A percentile compares a stretch with the other conserved stretches of the same genome.
phyloP scores from a whole-genome alignment of 1,140 invertebrate genomes.

The Drosophila nikananu region DNA sequence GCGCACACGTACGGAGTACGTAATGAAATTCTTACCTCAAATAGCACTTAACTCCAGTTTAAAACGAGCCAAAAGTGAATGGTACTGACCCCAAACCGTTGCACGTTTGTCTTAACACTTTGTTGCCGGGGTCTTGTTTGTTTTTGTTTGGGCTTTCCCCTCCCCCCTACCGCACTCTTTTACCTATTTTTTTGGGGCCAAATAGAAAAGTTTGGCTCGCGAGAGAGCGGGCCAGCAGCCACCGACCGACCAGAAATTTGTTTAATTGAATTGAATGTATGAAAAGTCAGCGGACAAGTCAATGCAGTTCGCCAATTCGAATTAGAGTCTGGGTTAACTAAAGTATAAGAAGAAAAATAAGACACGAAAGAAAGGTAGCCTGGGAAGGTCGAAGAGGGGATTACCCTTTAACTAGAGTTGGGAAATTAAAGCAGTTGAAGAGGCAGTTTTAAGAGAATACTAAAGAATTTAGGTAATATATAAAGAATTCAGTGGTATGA shows the following conservation, averaged over 20 bases:
- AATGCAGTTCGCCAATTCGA: conserved; percentile 69
- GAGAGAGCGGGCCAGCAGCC: conserved; percentile 49
- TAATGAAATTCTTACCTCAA: conserved; percentile 83
- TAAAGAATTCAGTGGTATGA: too few relatives aligned
- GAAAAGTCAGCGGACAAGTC: conserved; percentile 72
- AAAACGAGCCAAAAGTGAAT: conserved; percentile 83
- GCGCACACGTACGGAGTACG: conserved; percentile 76
- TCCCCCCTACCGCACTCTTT: conserved; percentile 18
- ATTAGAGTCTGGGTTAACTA: conserved; percentile 49
- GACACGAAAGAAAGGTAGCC: conserved; percentile 28
- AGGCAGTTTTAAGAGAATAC: neutral
- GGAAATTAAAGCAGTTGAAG: neutral
- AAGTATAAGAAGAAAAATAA: conserved; percentile 27
- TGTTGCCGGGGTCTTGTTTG: conserved; percentile 76
- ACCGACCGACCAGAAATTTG: conserved; percentile 65
- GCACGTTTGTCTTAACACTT: conserved; percentile 83
- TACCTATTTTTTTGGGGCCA: conserved; percentile 54
- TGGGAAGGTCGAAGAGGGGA: conserved; percentile 5
- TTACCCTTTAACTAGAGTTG: conserved; percentile 1
- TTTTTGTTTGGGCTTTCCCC: conserved; percentile 36
- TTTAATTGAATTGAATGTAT: conserved; percentile 81
- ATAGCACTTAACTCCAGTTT: conserved; percentile 83
- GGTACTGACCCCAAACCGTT: conserved; percentile 83
- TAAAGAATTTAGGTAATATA: too few relatives aligned
- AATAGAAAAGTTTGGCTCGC: conserved; percentile 73